Percentiles rank a stretch among this genome's conserved stretches.
Evolutionary conservation across 2,113 vertebrate genomes (phyloP).

Genomic region (Catharus minimus): DNA sequence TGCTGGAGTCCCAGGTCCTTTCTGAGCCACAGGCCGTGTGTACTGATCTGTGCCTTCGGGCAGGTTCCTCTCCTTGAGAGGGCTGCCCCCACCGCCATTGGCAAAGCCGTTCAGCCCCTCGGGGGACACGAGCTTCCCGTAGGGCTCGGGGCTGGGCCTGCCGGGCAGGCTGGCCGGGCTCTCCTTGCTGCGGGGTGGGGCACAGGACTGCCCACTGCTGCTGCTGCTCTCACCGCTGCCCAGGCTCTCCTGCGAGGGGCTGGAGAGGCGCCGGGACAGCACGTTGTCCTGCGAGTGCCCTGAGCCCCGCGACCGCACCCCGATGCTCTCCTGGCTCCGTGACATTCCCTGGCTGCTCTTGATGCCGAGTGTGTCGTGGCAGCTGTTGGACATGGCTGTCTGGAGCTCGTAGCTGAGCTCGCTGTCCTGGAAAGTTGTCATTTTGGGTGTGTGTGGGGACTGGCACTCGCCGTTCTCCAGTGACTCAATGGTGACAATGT

Average conservation of each 20-base stretch:
- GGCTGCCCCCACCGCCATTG: neutral
- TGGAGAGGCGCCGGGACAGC: slow-evolving; percentile 53
- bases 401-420: slow-evolving; percentile 91
- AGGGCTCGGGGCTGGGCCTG: slow-evolving; percentile 1
- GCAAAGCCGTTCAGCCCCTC: slow-evolving; percentile 27
- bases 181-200: neutral
- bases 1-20: neutral
- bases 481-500: slow-evolving; percentile 87
- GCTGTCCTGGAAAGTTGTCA: slow-evolving; percentile 91
- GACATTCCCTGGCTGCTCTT: slow-evolving; percentile 78
- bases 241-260: slow-evolving; percentile 77
- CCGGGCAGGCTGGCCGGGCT: neutral
- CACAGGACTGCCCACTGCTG: slow-evolving; percentile 52
- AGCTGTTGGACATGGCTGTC: slow-evolving; percentile 83
- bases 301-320: slow-evolving; percentile 85
- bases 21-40: slow-evolving; percentile 9
- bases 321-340: slow-evolving; percentile 90
- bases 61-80: slow-evolving; percentile 84
- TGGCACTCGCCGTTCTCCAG: slow-evolving; percentile 80
- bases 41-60: slow-evolving; percentile 87
- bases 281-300: slow-evolving; percentile 86
- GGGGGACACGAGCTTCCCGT: neutral
- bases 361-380: slow-evolving; percentile 74
- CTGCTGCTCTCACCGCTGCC: slow-evolving; percentile 65
- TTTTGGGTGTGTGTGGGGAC: slow-evolving; percentile 79